Conservation (phyloP, 2,113 vertebrate species). For the Hoplias malabaricus region DNA sequence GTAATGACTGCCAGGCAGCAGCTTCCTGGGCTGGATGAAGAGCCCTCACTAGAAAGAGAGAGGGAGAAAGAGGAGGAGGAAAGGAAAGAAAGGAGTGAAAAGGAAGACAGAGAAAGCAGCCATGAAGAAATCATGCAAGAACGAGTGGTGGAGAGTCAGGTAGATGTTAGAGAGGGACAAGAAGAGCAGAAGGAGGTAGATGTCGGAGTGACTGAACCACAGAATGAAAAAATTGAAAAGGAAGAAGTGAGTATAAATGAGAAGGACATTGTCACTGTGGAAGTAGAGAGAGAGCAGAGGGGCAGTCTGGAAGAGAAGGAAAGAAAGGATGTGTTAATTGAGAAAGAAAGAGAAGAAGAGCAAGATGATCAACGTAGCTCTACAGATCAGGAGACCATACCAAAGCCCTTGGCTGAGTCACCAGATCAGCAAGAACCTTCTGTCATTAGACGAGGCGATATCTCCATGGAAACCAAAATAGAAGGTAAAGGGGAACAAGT, state of each 20-base stretch:
- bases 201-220: background rate
- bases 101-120: conserved; percentile 30
- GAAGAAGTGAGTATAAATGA: background rate
- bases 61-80: conserved; percentile 8
- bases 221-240: background rate
- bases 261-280: background rate
- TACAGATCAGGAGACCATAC: conserved; percentile 47
- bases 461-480: conserved; percentile 40
- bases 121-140: conserved; percentile 19
- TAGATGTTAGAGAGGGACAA: background rate
- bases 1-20: conserved; percentile 76
- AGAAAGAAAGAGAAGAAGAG: background rate
- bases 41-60: conserved; percentile 63
- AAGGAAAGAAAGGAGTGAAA: background rate
- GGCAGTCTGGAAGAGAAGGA: background rate
- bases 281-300: background rate
- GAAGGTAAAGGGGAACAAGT: conserved; percentile 29
- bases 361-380: conserved; percentile 12
- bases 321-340: background rate
- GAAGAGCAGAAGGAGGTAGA: background rate
- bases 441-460: conserved; percentile 43
- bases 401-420: conserved; percentile 57
- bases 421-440: conserved; percentile 52
- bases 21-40: conserved; percentile 60
- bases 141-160: background rate